Conservation (phyloP, 1,140 invertebrate genomes). For the Branchinecta lynchi region DNA sequence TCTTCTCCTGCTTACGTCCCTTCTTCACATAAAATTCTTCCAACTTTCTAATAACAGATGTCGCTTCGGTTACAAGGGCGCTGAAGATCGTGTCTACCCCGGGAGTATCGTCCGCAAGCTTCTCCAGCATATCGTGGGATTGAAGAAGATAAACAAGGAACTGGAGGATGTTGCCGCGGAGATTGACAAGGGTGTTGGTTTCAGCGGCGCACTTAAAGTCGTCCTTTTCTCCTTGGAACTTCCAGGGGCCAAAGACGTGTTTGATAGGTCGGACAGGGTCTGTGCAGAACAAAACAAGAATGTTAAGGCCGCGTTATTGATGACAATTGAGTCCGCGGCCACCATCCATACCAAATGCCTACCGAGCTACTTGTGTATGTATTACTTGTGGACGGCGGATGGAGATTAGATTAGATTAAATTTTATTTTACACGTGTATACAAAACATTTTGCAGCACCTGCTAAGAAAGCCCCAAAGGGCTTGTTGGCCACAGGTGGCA, state of each 20-base stretch:
- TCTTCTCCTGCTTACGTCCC: background rate
- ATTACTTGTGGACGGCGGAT: too few relatives aligned
- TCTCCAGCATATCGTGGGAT: background rate
- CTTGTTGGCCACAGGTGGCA: too few relatives aligned
- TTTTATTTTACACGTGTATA: too few relatives aligned
- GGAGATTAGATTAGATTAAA: too few relatives aligned
- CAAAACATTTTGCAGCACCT: too few relatives aligned
- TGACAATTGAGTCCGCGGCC: too few relatives aligned
- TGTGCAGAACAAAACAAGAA: background rate
- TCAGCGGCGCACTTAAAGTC: background rate
- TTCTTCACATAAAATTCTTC: background rate
- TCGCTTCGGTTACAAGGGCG: background rate
- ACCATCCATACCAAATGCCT: too few relatives aligned
- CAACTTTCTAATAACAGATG: slow-evolving; percentile 1
- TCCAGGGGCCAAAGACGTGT: background rate
- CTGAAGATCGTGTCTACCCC: background rate
- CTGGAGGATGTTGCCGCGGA: background rate
- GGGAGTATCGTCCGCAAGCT: background rate
- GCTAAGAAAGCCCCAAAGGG: too few relatives aligned
- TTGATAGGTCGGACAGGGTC: background rate
- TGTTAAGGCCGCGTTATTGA: too few relatives aligned
- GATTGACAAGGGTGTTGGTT: background rate
- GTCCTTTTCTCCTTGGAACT: background rate
- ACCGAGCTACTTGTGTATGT: too few relatives aligned
- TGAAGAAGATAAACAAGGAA: background rate